Evolutionary conservation across 2,888 invertebrate genomes (phyloP).

Genomic region (Hyles lineata): DNA sequence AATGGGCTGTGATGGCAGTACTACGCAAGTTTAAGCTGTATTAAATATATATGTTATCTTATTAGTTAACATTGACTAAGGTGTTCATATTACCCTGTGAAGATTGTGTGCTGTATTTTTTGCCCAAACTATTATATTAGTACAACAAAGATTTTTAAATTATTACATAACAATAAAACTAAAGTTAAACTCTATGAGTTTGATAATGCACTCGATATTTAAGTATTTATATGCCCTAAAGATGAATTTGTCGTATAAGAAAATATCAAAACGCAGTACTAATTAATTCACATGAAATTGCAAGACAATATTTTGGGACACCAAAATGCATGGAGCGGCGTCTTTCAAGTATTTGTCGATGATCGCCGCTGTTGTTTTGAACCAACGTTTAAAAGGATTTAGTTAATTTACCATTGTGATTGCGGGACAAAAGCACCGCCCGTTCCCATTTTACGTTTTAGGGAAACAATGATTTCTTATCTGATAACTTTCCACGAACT

Average conservation of each 20-base stretch:
- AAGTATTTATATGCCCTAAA: too few species aligned
- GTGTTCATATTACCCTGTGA: too few species aligned
- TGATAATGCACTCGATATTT: too few species aligned
- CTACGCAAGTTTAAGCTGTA: too few species aligned
- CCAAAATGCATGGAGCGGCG: constrained; percentile 17
- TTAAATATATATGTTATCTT: too few species aligned
- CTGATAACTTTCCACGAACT: constrained; percentile 51
- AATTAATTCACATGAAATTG: constrained; percentile 13
- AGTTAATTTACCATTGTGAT: constrained; percentile 62
- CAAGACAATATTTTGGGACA: not conserved
- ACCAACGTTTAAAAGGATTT: constrained; percentile 58
- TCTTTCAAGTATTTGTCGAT: constrained; percentile 37
- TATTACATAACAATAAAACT: too few species aligned
- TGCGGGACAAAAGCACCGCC: constrained; percentile 59
- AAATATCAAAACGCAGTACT: not conserved
- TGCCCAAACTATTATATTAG: too few species aligned
- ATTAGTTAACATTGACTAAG: too few species aligned
- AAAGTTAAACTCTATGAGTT: too few species aligned
- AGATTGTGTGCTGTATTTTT: too few species aligned
- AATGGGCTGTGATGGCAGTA: not conserved
- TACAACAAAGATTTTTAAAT: too few species aligned
- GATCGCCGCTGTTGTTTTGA: constrained; percentile 44
- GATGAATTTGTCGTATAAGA: too few species aligned
- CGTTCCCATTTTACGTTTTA: constrained; percentile 44
- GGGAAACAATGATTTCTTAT: constrained; percentile 51